phyloP scores from a whole-genome alignment of 2,888 invertebrate species.

The Merodon equestris region DNA sequence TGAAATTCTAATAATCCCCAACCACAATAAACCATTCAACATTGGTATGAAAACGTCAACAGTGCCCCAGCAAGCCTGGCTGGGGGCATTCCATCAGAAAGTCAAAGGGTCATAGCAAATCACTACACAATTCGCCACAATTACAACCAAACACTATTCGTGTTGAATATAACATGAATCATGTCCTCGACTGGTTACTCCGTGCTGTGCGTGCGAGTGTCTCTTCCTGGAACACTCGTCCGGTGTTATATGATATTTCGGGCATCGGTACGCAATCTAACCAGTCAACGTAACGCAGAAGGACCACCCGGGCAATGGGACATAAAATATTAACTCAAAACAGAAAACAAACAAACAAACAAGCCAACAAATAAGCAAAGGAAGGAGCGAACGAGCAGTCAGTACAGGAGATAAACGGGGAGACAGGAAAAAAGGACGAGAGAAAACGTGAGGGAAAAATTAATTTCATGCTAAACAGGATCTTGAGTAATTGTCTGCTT shows the following conservation, averaged over 20 bases:
- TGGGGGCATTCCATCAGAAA: constrained; percentile 21
- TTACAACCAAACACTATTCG: constrained; percentile 51
- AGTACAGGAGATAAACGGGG: background rate
- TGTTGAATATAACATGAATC: constrained; percentile 53
- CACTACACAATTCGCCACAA: constrained; percentile 55
- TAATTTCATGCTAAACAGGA: constrained; percentile 67
- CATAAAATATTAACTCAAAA: constrained; percentile 67
- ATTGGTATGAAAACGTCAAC: no score
- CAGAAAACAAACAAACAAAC: constrained; percentile 57
- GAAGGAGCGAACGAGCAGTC: constrained; percentile 22
- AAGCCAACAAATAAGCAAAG: constrained; percentile 25
- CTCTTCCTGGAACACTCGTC: constrained; percentile 28
- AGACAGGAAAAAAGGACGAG: background rate
- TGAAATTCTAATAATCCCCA: no score
- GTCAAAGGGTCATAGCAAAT: constrained; percentile 57
- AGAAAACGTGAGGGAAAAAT: constrained; percentile 59
- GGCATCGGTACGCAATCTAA: constrained; percentile 1
- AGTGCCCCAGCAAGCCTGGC: no score
- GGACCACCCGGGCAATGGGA: constrained; percentile 58
- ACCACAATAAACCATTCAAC: no score
- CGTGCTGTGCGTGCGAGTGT: background rate
- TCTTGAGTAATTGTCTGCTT: constrained; percentile 66
- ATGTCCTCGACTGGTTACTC: constrained; percentile 21
- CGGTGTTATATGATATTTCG: background rate
- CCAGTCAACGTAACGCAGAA: constrained; percentile 10